These are phyloP conservation scores for Hylaea fasciaria DNA, from an alignment of 2,888 invertebrate species.

Conservation along the genomic window DNA sequence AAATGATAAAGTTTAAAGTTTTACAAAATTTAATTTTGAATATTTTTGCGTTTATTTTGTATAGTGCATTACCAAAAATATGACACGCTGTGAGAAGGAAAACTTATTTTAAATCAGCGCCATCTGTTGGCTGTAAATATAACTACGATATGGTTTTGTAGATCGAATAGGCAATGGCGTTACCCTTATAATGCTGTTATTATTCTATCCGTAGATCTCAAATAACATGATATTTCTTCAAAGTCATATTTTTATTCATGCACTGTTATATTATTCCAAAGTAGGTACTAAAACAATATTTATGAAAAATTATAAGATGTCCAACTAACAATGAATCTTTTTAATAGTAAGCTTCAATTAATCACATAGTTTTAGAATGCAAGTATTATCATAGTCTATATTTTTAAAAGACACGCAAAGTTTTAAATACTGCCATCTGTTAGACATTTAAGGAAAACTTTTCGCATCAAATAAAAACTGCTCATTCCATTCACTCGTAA, in stretches of 20 bases:
- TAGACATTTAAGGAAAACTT: neutral
- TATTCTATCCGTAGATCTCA: too few species aligned
- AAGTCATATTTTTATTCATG: neutral
- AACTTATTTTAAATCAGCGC: too few species aligned
- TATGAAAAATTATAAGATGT: neutral
- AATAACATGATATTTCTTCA: too few species aligned
- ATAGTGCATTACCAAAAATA: too few species aligned
- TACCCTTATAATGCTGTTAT: too few species aligned
- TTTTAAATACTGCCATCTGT: neutral
- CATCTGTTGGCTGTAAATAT: too few species aligned
- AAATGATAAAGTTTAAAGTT: conserved; percentile 23
- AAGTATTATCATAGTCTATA: neutral
- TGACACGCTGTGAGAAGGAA: too few species aligned
- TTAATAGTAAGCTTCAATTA: neutral
- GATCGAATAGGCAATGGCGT: too few species aligned
- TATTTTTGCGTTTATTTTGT: too few species aligned
- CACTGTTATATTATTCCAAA: neutral
- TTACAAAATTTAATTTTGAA: conserved; percentile 4
- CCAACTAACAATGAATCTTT: conserved; percentile 5
- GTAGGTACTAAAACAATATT: neutral
- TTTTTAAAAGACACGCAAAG: neutral
- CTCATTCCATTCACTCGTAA: too few species aligned
- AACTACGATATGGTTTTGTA: too few species aligned
- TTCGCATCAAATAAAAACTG: neutral
- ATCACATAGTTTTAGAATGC: neutral